Evolutionary conservation across 2,797 vertebrate species (phyloP).

Genomic region (Parambassis ranga): DNA sequence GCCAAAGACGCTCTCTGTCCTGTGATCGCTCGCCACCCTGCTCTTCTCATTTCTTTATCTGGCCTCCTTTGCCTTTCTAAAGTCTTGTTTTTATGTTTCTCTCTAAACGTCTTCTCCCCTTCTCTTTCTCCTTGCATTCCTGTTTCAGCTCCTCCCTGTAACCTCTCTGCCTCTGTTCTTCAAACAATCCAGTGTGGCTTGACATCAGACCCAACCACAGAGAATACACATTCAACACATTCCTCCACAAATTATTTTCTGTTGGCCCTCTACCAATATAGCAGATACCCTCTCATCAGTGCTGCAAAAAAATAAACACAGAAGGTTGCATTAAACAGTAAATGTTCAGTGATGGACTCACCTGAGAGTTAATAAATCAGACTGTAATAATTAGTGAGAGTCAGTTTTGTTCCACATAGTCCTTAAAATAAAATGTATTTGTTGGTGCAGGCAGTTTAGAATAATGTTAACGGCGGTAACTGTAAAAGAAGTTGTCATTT

Average conservation of each 20-base stretch:
- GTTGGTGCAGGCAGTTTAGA: too few species aligned
- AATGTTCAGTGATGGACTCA: slow-evolving; percentile 7
- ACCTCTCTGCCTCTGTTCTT: slow-evolving; percentile 24
- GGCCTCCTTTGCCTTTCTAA: not conserved
- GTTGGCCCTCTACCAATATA: not conserved
- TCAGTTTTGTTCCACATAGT: too few species aligned
- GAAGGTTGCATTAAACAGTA: slow-evolving; percentile 9
- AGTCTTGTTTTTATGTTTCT: not conserved
- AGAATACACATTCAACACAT: slow-evolving; percentile 57
- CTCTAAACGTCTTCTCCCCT: not conserved
- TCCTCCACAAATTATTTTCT: slow-evolving; percentile 26
- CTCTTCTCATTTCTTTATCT: slow-evolving; percentile 26
- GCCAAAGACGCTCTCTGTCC: slow-evolving; percentile 74
- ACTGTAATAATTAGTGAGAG: slow-evolving; percentile 9
- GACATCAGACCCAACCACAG: slow-evolving; percentile 27
- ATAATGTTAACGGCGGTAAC: too few species aligned
- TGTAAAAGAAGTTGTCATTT: too few species aligned
- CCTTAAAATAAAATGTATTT: not conserved
- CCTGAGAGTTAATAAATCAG: slow-evolving; percentile 13
- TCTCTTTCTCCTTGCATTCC: slow-evolving; percentile 27
- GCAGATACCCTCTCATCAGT: not conserved
- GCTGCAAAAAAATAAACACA: not conserved
- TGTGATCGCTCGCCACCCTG: slow-evolving; percentile 54
- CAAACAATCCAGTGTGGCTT: slow-evolving; percentile 42
- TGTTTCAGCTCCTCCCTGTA: slow-evolving; percentile 8